Evolutionary conservation across 2,113 vertebrate species (phyloP).

Genomic region (Pituophis catenifer): DNA sequence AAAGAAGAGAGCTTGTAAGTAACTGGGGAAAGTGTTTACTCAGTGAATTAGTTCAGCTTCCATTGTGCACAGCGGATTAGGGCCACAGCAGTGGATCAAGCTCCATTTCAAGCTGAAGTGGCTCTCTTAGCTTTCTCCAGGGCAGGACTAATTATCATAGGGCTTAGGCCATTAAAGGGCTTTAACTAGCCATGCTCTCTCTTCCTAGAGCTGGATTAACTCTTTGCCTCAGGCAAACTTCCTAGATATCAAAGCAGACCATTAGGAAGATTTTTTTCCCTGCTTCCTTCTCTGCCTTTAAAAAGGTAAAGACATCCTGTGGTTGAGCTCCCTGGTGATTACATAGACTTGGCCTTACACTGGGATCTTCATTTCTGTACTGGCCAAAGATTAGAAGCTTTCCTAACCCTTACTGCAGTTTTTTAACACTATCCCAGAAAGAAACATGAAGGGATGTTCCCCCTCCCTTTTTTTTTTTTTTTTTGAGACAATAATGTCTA

Average conservation of each 20-base stretch:
- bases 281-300: slow-evolving; percentile 49
- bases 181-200: slow-evolving; percentile 93
- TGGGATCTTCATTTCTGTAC: slow-evolving; percentile 18
- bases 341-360: slow-evolving; percentile 40
- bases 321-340: not conserved
- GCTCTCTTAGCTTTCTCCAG: slow-evolving; percentile 90
- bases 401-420: not conserved
- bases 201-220: slow-evolving; percentile 96
- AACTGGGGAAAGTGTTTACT: slow-evolving; percentile 99
- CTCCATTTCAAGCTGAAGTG: slow-evolving; percentile 97
- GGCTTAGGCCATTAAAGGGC: slow-evolving; percentile 99
- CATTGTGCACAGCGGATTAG: slow-evolving; percentile 94
- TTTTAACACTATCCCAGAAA: not conserved
- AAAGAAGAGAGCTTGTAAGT: slow-evolving; percentile 91
- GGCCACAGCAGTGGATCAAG: slow-evolving; percentile 81
- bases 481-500: not conserved
- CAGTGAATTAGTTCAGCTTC: slow-evolving; percentile 98
- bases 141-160: slow-evolving; percentile 99
- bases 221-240: slow-evolving; percentile 86
- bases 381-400: slow-evolving; percentile 27
- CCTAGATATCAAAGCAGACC: slow-evolving; percentile 88
- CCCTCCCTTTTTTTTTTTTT: not conserved
- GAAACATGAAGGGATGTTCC: not conserved
- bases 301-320: not conserved
- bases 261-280: slow-evolving; percentile 88